Percentiles rank a stretch among this genome's conserved stretches.
Conservation (phyloP, 2,888 invertebrate species). For the Caenorhabditis sp. region DNA sequence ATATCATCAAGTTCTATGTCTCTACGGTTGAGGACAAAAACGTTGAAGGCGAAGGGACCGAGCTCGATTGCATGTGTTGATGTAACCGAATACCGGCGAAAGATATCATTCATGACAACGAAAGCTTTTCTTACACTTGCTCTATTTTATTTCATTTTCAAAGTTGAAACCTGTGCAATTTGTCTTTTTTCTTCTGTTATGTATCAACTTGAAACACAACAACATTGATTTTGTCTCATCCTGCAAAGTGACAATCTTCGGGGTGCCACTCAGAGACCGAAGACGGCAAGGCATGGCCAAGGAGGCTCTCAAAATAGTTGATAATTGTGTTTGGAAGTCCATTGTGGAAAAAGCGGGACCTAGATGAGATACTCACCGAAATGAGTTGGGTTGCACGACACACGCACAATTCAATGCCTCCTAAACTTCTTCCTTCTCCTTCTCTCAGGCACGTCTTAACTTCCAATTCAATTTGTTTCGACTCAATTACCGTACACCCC, state of each 20-base stretch:
- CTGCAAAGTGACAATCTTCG: no score
- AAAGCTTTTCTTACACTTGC: conserved; percentile 49
- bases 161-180: no score
- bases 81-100: conserved; percentile 46
- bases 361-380: conserved; percentile 54
- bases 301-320: conserved; percentile 57
- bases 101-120: conserved; percentile 54
- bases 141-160: conserved; percentile 38
- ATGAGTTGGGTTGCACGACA: conserved; percentile 46
- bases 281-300: no score
- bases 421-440: conserved; percentile 31
- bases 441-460: conserved; percentile 44
- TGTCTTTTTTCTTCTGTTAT: no score
- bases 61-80: conserved; percentile 45
- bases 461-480: conserved; percentile 53
- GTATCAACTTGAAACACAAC: no score
- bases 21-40: no score
- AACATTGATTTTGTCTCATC: no score
- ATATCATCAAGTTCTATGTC: no score
- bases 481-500: conserved; percentile 49
- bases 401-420: conserved; percentile 45
- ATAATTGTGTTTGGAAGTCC: conserved; percentile 58
- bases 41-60: no score
- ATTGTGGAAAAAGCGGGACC: conserved; percentile 29
- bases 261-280: no score